phyloP scores from a whole-genome alignment of 53 echinoderm and acorn worm genomes.

The Echinarachnius parma region DNA sequence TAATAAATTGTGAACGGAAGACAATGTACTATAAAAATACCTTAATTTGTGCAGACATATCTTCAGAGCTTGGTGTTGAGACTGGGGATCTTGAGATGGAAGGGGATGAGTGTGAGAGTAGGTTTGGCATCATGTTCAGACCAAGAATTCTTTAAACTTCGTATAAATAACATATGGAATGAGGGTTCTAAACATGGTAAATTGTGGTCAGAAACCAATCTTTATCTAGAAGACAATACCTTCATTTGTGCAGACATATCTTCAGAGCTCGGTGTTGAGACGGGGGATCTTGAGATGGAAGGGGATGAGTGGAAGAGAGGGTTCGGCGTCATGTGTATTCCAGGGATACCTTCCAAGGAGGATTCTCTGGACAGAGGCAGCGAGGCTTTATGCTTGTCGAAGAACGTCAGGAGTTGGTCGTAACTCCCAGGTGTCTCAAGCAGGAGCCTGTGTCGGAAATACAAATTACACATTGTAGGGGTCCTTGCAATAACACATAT shows the following conservation, averaged over 20 bases:
- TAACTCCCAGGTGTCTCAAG: conserved; percentile 75
- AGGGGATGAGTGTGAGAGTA: too few species aligned
- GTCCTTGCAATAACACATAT: too few species aligned
- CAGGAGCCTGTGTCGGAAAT: conserved; percentile 59
- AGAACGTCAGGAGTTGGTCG: conserved; percentile 79
- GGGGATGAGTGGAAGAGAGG: conserved; percentile 1
- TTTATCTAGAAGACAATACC: conserved; percentile 31
- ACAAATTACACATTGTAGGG: too few species aligned
- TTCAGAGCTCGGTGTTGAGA: conserved; percentile 53
- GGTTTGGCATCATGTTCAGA: too few species aligned
- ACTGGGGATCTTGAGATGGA: too few species aligned
- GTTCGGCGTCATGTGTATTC: conserved; percentile 7
- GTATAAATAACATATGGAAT: too few species aligned
- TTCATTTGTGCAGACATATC: conserved; percentile 71
- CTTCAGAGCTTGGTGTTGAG: too few species aligned
- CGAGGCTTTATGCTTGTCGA: conserved; percentile 74
- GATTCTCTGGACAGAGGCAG: conserved; percentile 56
- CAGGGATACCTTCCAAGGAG: conserved; percentile 52
- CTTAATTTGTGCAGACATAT: conserved; percentile 85
- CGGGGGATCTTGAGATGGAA: conserved; percentile 7
- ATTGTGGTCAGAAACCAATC: conserved; percentile 4
- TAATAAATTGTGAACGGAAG: too few species aligned
- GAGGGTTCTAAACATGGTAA: too few species aligned
- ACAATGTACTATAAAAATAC: conserved; percentile 25
- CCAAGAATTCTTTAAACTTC: too few species aligned